Evolutionary conservation across 37 sponge, comb jelly and placozoan genomes (phyloP).

Genomic region (Dysidea cf. avara): DNA sequence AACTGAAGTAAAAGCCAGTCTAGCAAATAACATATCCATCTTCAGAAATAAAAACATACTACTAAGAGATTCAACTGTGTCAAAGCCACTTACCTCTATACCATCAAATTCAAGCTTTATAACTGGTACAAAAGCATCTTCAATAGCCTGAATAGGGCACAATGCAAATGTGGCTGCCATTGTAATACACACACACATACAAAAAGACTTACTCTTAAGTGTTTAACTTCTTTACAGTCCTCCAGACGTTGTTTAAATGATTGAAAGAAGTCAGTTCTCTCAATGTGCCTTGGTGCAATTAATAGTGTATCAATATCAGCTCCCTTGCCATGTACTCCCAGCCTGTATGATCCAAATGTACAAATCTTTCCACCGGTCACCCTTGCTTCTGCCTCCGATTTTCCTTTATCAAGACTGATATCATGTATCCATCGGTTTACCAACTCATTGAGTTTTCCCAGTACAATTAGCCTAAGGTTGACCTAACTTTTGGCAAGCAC

Average conservation of each 20-base stretch:
- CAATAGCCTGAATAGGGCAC: conserved; percentile 57
- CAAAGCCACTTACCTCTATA: conserved; percentile 76
- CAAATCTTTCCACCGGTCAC: conserved; percentile 95
- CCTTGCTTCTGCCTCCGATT: conserved; percentile 76
- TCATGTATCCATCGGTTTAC: conserved; percentile 83
- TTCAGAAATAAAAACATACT: conserved; percentile 6
- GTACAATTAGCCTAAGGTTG: conserved; percentile 49
- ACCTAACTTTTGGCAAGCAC: background rate
- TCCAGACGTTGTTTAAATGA: conserved; percentile 74
- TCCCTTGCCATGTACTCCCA: conserved; percentile 98
- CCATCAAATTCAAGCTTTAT: conserved; percentile 96
- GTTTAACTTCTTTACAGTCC: conserved; percentile 64
- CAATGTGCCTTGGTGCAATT: conserved; percentile 94
- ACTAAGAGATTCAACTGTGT: background rate
- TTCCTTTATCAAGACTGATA: conserved; percentile 77
- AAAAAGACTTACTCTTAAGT: conserved; percentile 67
- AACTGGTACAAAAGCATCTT: conserved; percentile 98
- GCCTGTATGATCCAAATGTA: conserved; percentile 98
- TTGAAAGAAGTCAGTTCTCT: conserved; percentile 87
- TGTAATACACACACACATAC: conserved; percentile 8
- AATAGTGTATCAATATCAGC: conserved; percentile 98
- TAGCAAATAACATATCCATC: conserved; percentile 96
- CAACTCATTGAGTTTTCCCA: conserved; percentile 76
- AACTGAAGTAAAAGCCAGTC: conserved; percentile 84
- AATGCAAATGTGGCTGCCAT: background rate